phyloP scores from a whole-genome alignment of 2,888 invertebrate genomes.

The Chydorus sphaericus region DNA sequence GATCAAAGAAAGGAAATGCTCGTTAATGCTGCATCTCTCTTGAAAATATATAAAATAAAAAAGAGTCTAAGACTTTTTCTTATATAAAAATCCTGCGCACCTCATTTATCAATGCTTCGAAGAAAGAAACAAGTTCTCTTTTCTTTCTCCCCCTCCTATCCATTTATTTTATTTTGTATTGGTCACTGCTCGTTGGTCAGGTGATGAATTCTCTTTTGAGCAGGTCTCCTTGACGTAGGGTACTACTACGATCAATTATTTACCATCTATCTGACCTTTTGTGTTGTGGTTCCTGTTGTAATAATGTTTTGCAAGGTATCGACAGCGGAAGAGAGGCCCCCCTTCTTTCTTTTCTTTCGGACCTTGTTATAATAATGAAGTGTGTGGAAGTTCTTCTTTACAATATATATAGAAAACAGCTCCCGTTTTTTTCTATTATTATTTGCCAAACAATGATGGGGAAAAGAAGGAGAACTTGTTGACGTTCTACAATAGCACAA shows the following conservation, averaged over 20 bases:
- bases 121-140: background rate
- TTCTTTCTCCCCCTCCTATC: background rate
- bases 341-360: too few relatives aligned
- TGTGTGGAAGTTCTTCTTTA: too few relatives aligned
- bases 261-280: background rate
- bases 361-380: too few relatives aligned
- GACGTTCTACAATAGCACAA: too few relatives aligned
- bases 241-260: constrained; percentile 4
- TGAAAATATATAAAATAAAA: background rate
- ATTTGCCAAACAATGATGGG: too few relatives aligned
- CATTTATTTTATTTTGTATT: background rate
- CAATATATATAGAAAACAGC: too few relatives aligned
- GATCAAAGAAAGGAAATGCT: constrained; percentile 1
- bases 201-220: constrained; percentile 5
- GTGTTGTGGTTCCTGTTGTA: too few relatives aligned
- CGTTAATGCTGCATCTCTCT: background rate
- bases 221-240: constrained; percentile 6
- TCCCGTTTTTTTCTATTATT: too few relatives aligned
- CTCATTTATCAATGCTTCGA: constrained; percentile 3
- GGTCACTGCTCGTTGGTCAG: constrained; percentile 7
- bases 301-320: too few relatives aligned
- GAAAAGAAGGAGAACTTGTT: too few relatives aligned
- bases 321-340: too few relatives aligned
- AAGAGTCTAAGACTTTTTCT: background rate
- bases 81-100: background rate